Conservation (phyloP, 2,113 vertebrate species). For the Bucco capensis region DNA sequence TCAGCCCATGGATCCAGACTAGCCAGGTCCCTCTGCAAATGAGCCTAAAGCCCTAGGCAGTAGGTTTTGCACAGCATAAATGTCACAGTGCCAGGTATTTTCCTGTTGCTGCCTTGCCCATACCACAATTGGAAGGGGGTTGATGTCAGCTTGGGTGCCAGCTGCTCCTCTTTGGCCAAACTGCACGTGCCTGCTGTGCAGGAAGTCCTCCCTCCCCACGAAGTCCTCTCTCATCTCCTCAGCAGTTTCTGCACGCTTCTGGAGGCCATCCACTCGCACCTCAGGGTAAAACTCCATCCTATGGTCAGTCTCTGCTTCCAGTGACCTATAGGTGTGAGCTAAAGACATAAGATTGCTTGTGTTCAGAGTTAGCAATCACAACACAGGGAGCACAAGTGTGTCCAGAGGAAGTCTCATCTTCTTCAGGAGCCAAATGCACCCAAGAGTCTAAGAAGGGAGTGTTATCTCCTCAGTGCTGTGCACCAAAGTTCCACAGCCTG, state of each 20-base stretch:
- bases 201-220: slow-evolving; percentile 76
- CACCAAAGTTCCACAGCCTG: background rate
- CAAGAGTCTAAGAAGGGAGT: background rate
- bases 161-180: slow-evolving; percentile 45
- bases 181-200: slow-evolving; percentile 66
- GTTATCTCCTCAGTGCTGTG: background rate
- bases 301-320: slow-evolving; percentile 68
- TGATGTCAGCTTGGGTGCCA: background rate
- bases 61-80: background rate
- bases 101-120: background rate
- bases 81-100: background rate
- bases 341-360: background rate
- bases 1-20: too few species aligned
- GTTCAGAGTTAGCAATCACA: background rate
- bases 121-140: slow-evolving; percentile 68
- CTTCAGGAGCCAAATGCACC: background rate
- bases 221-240: slow-evolving; percentile 79
- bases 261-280: slow-evolving; percentile 71
- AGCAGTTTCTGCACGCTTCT: slow-evolving; percentile 66
- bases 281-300: slow-evolving; percentile 80
- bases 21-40: too few species aligned
- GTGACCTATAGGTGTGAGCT: slow-evolving; percentile 78
- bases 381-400: background rate
- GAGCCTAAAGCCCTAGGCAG: background rate
- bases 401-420: background rate